Base-by-base conservation (phyloP, 2,113 vertebrate genomes). In the Candoia aspera region DNA sequence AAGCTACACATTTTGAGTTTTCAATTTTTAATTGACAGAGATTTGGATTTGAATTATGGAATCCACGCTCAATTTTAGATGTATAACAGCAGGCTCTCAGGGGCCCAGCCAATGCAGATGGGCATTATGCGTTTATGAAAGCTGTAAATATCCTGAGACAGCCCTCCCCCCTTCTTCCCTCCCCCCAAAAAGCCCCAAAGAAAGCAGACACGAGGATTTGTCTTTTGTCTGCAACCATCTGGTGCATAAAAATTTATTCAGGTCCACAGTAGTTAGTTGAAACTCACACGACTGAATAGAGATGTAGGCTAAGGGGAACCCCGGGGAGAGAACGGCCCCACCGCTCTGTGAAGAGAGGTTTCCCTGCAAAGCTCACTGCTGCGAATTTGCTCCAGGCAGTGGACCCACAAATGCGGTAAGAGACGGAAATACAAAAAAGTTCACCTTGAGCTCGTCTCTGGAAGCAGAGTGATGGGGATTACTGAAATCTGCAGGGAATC, bases 211-310 rank as follows among this genome's bases (percentile, higher is more conserved):
- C 0, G 0, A 1, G 17, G n/a, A 62, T 6, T 21, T 26, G 29
- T n/a, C 29, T 90, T 79, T 83, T 79, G 53, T 37, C 58, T 86
- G 84, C 84, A 91, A 90, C 64, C 0, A 0, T 58, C 46, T 93
- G 87, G 57, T 53, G 86, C 94, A 95, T 95, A 96, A 96, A 96
- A 95, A 96, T 96, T 96, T 96, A 96, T 97, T 97, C 19, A 42
- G 73, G 24, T 12, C 49, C 17, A 90, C 54, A 95, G 87, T 93
- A 88, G 57, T 83, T 93, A 93, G 11, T 60, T 87, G 91, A 59
- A 96, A 95, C 68, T 0, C 0, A 59, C 24, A 88, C 3, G 88
- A 94, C 92, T 91, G 86, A 21, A 58, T 26, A 58, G 55, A 91
- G 11, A 6, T 2, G 0, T 8, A 21, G 59, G 0, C 0, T 0